Evolutionary conservation across 1,140 invertebrate species (phyloP), one percentile per base, ranked within the genome.

Genomic region (Vanessa tameamea): DNA sequence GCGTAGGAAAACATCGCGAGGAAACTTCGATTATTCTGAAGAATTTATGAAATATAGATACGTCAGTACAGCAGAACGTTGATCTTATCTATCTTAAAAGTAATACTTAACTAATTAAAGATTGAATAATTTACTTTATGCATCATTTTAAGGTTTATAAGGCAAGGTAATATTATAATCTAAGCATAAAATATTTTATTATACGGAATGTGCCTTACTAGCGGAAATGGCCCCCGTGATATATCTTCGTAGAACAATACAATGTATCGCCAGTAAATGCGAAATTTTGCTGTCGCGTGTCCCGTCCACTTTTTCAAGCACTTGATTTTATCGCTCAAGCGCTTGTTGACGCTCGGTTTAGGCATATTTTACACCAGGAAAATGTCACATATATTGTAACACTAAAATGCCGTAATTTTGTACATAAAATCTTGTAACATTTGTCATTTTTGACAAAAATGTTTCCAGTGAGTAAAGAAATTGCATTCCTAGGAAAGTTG

Each of bases 161-260:
- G 9, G 9, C 37, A 43, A 43, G 20, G 55, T 57, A 57, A 16
- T 57, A 57, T 59, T 59, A 26, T 23, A 59, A 59, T 59, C 55
- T 59, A 16, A 59, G 12, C 48, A 51, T 51, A 51, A 51, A 51
- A 51, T n/a, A 51, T 51, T 51, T 51, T 51, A 51, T 15, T 23
- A 59, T n/a, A 59, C 13, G 55, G 16, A 59, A 59, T 59, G 55
- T 59, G 55, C 12, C 55, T 47, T 1, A 20, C 66, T 15, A 16
- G 12, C 37, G 67, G 53, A 69, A 61, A 70, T 50, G 11, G 37
- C 47, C 47, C 47, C 57, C 8, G 59, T 50, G 16, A 70, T 70
- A 50, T 63, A 70, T 70, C 68, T 70, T 70, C 57, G 53, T 70
- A 61, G 68, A 70, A 70, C 57, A 63, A 70, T 70, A 63, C 68